Base-by-base conservation (phyloP, 1,140 invertebrate genomes). In the Coptotermes formosanus region DNA sequence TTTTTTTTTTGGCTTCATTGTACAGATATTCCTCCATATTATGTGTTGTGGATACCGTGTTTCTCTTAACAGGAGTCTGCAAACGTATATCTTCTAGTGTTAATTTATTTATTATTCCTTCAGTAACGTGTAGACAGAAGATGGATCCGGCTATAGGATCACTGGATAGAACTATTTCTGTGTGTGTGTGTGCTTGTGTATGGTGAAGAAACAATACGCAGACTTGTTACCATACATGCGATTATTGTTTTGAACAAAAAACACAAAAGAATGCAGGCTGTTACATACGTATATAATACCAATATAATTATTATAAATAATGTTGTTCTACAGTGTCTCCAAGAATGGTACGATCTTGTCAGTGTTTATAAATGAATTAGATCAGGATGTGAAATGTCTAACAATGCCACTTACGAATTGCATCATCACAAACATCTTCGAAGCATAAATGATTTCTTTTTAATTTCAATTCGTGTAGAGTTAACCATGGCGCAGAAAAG, bases 271-370 rank as follows among this genome's bases (percentile, higher is more conserved):
- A 55, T 55, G 14, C 14, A 75, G 25, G 64, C 64, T 75, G 64
- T 75, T 75, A 75, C 25, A 30, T 75, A 75, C 64, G n/a, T 30
- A 75, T 75, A 30, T n/a, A 75, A 30, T 75, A 75, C n/a, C 25
- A 75, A 75, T 75, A 75, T 75, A 75, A 75, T 75, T 75, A 75
- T 12, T 30, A 75, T n/a, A 8, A 75, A 75, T 75, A 75, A 75
- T 30, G 64, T 30, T 64, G 59, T 64, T 64, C 25, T 25, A n/a
- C 64, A 75, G 19, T 75, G 64, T 75, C 14, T 75, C 64, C n/a
- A 8, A 30, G 30, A 25, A 75, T 8, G 64, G 25, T 30, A n/a
- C 3, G n/a, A 75, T 55, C 25, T 11, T n/a, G 64, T 75, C n/a
- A 30, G 64, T 75, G 64, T 75, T 75, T 75, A 75, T 75, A 16